Evolutionary conservation across 2,888 invertebrate species (phyloP).

Genomic region (Melinopterus prodromus): DNA sequence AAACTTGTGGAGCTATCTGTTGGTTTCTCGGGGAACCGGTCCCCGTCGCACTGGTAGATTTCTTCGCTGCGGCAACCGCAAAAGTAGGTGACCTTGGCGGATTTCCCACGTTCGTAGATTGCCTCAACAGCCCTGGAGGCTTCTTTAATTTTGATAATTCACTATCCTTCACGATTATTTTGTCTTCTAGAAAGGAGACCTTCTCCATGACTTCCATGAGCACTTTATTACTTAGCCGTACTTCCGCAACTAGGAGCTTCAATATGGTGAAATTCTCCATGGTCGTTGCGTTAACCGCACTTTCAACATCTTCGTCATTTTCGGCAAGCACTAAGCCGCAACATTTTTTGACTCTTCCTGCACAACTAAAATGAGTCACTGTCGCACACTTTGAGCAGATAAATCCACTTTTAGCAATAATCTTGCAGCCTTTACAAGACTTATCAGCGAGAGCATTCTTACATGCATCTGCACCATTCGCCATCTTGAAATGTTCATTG

Average conservation of each 20-base stretch:
- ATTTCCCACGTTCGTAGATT: not conserved
- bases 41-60: not conserved
- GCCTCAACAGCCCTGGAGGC: not conserved
- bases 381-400: conserved; percentile 4
- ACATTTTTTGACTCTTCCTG: not conserved
- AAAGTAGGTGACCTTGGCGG: not conserved
- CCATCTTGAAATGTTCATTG: no score
- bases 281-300: no score
- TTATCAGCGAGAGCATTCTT: not conserved
- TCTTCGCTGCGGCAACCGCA: not conserved
- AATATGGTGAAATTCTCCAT: not conserved
- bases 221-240: not conserved
- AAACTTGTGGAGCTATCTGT: not conserved
- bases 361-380: not conserved
- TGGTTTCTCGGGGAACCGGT: not conserved
- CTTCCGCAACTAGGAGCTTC: not conserved
- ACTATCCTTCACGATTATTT: not conserved
- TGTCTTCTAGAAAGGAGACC: not conserved
- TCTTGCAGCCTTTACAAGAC: not conserved
- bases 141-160: not conserved
- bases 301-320: no score
- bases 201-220: conserved; percentile 4
- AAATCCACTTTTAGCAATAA: not conserved
- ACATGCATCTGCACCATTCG: not conserved
- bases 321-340: not conserved